Percentiles rank a stretch among this genome's conserved stretches.
Conservation (phyloP, 2,888 invertebrate genomes). For the Athalia circularis region DNA sequence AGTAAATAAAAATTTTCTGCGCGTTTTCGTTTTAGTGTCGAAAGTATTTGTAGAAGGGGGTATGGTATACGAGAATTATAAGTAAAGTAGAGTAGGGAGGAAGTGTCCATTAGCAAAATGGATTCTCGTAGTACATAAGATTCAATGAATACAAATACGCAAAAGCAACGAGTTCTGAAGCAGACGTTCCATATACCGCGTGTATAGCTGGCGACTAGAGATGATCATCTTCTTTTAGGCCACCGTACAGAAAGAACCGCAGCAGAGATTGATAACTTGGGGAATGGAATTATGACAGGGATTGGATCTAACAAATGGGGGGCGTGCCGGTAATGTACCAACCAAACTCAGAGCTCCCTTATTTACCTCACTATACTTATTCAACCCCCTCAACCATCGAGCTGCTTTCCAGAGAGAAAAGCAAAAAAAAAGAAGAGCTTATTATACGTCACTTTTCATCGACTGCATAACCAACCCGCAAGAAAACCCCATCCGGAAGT, state of each 20-base stretch:
- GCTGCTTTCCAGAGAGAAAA: not conserved
- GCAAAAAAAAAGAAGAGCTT: not conserved
- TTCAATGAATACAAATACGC: slow-evolving; percentile 34
- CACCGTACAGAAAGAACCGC: not conserved
- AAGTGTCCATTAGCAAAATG: slow-evolving; percentile 42
- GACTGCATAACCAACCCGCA: too few species aligned
- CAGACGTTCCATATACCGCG: not conserved
- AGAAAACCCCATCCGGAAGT: too few species aligned
- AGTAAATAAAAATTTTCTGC: too few species aligned
- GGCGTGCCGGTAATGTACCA: slow-evolving; percentile 41
- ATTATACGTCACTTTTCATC: too few species aligned
- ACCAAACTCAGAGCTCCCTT: slow-evolving; percentile 5
- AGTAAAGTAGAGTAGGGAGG: not conserved
- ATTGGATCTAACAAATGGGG: slow-evolving; percentile 42
- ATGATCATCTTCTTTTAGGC: slow-evolving; percentile 1
- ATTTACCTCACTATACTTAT: not conserved
- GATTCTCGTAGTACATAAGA: slow-evolving; percentile 20
- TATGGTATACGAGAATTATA: too few species aligned
- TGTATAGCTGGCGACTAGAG: not conserved
- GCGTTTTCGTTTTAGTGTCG: not conserved
- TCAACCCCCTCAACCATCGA: not conserved
- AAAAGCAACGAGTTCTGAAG: slow-evolving; percentile 6
- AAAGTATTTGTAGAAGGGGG: not conserved
- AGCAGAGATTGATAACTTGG: slow-evolving; percentile 42
- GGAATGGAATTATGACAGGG: slow-evolving; percentile 46